Evolutionary conservation across 2,797 vertebrate genomes (phyloP).

Genomic region (Notoglanidium macrostoma): DNA sequence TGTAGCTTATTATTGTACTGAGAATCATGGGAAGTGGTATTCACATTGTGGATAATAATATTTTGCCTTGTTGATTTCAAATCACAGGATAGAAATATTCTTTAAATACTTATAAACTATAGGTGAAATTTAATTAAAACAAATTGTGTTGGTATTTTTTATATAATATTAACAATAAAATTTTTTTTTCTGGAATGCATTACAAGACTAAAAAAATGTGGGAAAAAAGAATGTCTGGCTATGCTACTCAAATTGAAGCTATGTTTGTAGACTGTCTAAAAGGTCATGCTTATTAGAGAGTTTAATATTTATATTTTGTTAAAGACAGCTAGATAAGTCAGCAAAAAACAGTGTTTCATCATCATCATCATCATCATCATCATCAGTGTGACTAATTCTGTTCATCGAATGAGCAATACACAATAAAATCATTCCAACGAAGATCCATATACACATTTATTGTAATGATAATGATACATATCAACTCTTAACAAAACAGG

Average conservation of each 20-base stretch:
- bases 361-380: not conserved
- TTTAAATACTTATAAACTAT: not conserved
- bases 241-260: not conserved
- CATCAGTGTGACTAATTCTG: not conserved
- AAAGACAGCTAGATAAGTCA: not conserved
- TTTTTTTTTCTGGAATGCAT: not conserved
- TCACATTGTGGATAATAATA: not conserved
- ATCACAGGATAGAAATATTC: not conserved
- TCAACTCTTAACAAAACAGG: constrained; percentile 66
- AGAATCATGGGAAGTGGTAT: not conserved
- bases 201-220: not conserved
- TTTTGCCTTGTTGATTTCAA: not conserved
- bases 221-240: no score
- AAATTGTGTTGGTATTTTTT: not conserved
- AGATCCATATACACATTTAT: constrained; percentile 74
- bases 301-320: not conserved
- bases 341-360: not conserved
- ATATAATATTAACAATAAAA: constrained; percentile 3
- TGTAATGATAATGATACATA: constrained; percentile 70
- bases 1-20: not conserved
- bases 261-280: not conserved
- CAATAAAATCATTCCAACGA: not conserved
- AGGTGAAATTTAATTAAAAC: not conserved
- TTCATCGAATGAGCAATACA: not conserved
- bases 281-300: not conserved